Evolutionary conservation across 2,888 invertebrate genomes (phyloP), one percentile per base, ranked within the genome.

Genomic region (Drosophila siamana): DNA sequence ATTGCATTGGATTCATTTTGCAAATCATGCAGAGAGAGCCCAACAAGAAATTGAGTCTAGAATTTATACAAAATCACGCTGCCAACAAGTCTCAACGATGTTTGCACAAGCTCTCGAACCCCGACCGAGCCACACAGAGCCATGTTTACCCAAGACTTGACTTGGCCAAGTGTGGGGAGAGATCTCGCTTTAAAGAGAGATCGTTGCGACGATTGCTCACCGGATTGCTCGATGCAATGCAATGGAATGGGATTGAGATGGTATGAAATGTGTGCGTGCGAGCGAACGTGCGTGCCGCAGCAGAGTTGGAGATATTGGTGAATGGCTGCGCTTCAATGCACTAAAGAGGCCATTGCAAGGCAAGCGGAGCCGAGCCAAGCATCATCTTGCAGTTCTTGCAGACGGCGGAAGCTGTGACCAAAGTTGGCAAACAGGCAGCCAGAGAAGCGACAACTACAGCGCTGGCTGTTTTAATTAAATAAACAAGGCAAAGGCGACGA

Each of bases 11-110:
- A 73, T 63, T 67, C 57, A 63, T 83, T 80, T 75, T 84, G 89
- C 84, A 81, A 89, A 86, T 82, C 82, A 82, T 84, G 70, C 78
- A 63, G 47, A 33, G 33, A 63, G 47, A 63, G 47, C 36, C 24
- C 54, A 68, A n/a, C n/a, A 44, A 47, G 78, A 44, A 44, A 63
- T 59, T 30, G 69, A 46, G 51, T 68, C 41, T 60, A 80, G 83
- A 83, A 83, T 86, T 83, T 84, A 80, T 85, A 85, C 75, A 69
- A 84, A 87, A 85, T 85, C 87, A 89, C 87, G 85, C 69, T 89
- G 87, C 85, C 89, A 87, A 63, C 78, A 73, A 85, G 90, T 88
- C 89, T 90, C 90, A 88, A 88, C 78, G 63, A 82, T 90, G 89
- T 88, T 86, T 88, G 78, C 64, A 55, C 74, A 84, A 76, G 69